Base-by-base conservation (phyloP, 2,888 invertebrate species). In the Stenolophus ochropezus region DNA sequence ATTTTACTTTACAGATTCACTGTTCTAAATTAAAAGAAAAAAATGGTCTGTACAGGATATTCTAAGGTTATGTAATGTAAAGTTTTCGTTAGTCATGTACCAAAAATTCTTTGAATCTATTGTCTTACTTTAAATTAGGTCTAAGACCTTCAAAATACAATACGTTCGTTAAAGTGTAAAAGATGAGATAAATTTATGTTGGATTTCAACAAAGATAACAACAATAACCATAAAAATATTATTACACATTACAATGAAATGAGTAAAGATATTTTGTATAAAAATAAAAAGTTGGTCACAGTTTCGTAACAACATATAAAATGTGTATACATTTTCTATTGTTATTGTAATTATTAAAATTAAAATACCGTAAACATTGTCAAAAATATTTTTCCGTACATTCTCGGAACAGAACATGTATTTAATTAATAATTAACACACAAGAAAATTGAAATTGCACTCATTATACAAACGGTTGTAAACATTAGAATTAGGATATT, bases 361-460 rank as follows among this genome's bases (percentile, higher is more conserved):
- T 42, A 42, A 42, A 42, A 42, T 11, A 42, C 8, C 33, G 33
- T 42, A 42, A 42, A 42, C 33, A 8, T 8, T 42, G 33, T 42
- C 33, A 42, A 42, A 42, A 42, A 42, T 11, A 33, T 33, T 8
- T 42, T 61, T 25, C 25, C 61, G 61, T 61, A 61, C 23, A 16
- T 42, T 69, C 18, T 16, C 16, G 27, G n/a, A n/a, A n/a, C n/a
- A n/a, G 33, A 61, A 61, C 11, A 61, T 42, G 14, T 25, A 69
- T 21, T 33, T 69, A 69, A 69, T 69, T 69, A 65, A 65, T 14
- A 65, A 65, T 65, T 65, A 69, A 69, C 27, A 33, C n/a, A n/a
- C n/a, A n/a, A n/a, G n/a, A n/a, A n/a, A n/a, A n/a, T n/a, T n/a
- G n/a, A n/a, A n/a, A n/a, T n/a, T n/a, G n/a, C n/a, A n/a, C n/a